Conservation (phyloP, 2,797 vertebrate genomes). For the Varecia variegata region DNA sequence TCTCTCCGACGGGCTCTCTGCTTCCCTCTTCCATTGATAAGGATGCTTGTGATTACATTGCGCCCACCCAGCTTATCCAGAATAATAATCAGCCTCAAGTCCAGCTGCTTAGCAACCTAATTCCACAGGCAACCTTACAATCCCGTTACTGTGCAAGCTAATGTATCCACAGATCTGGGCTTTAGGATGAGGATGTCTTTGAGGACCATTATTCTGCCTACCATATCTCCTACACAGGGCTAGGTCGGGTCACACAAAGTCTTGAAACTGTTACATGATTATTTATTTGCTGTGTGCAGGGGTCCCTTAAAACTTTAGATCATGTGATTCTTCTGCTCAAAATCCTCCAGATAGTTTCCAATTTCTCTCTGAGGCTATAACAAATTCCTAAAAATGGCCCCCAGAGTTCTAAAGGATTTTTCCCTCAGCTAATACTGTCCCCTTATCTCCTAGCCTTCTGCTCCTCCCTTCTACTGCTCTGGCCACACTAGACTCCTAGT, state of each 20-base stretch:
- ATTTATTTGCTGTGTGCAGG: background rate
- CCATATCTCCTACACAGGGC: background rate
- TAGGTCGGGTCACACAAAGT: background rate
- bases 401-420: background rate
- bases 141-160: background rate
- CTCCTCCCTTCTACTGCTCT: background rate
- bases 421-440: accelerated
- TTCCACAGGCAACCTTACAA: background rate
- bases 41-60: accelerated
- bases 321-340: background rate
- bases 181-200: background rate
- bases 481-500: too few species aligned
- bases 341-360: background rate
- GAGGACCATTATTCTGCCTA: background rate
- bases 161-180: background rate
- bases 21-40: background rate
- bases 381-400: background rate
- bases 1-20: background rate
- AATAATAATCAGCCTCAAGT: background rate
- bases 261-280: background rate
- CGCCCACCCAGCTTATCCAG: background rate
- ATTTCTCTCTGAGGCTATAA: background rate
- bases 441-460: background rate
- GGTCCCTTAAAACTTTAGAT: background rate
- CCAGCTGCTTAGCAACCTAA: background rate